Conservation (phyloP, 2,888 invertebrate species). For the Tridacna gigas region DNA sequence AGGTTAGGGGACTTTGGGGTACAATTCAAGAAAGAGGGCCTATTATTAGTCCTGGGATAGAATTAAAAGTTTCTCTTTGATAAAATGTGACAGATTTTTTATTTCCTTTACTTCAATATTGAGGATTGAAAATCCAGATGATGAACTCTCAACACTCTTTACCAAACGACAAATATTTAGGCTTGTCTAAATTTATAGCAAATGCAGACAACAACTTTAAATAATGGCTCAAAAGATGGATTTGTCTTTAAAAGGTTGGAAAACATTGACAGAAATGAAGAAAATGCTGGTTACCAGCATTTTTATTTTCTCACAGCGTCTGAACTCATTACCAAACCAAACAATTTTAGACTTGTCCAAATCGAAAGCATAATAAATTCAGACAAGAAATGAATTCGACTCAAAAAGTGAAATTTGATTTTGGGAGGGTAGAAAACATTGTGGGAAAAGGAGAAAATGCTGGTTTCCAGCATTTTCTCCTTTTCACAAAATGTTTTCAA, state of each 20-base stretch:
- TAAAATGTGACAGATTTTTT: no score
- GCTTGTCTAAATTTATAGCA: neutral
- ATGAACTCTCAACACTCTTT: neutral
- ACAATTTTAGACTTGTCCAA: no score
- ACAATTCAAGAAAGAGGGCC: neutral
- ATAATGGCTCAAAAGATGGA: neutral
- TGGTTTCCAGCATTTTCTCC: no score
- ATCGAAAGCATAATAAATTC: no score
- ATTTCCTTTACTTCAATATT: neutral
- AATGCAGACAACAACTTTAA: neutral
- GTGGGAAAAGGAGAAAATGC: no score
- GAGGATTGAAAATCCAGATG: neutral
- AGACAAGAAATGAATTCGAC: no score
- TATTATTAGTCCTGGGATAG: neutral
- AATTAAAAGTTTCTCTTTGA: neutral
- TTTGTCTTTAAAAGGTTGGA: no score
- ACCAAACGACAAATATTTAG: neutral
- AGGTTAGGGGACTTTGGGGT: neutral
- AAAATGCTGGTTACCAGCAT: neutral
- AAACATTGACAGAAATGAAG: no score
- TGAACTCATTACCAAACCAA: no score
- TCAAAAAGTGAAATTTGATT: no score
- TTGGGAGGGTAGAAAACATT: no score
- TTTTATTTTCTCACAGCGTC: neutral
- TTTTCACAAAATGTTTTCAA: no score